Percentiles rank a stretch among this genome's conserved stretches.
Evolutionary conservation across 2,797 vertebrate species (phyloP).

Genomic region (Botia almorhae): DNA sequence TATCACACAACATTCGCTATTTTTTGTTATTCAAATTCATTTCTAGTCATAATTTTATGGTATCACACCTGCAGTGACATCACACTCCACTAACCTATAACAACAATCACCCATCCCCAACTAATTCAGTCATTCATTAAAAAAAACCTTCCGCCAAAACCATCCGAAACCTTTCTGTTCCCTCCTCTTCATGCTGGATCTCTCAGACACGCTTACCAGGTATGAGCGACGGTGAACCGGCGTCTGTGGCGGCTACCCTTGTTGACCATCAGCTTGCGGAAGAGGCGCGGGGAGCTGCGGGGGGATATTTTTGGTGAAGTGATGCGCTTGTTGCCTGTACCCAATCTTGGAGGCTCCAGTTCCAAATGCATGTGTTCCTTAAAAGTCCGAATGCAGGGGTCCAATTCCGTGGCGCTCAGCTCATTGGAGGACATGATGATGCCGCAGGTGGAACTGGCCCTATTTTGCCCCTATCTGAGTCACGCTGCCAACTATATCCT

Average conservation of each 20-base stretch:
- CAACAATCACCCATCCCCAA: slow-evolving; percentile 13
- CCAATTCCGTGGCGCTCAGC: slow-evolving; percentile 82
- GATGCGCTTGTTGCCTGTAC: slow-evolving; percentile 80
- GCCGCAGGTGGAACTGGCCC: slow-evolving; percentile 30
- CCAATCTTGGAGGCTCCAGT: slow-evolving; percentile 89
- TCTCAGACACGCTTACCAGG: slow-evolving; percentile 86
- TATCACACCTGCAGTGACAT: slow-evolving; percentile 11
- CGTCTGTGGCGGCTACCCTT: slow-evolving; percentile 96
- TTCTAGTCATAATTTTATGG: not conserved
- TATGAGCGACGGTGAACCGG: slow-evolving; percentile 97
- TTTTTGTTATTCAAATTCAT: not conserved
- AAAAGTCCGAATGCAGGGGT: slow-evolving; percentile 94
- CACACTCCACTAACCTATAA: not conserved
- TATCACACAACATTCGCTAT: not conserved
- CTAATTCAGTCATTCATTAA: slow-evolving; percentile 19
- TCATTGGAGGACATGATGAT: slow-evolving; percentile 88
- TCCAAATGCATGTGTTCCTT: slow-evolving; percentile 99
- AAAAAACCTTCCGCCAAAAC: not conserved
- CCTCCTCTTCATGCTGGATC: slow-evolving; percentile 63
- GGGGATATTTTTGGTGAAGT: slow-evolving; percentile 96
- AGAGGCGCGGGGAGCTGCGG: slow-evolving; percentile 93
- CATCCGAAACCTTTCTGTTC: not conserved
- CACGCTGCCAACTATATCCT: slow-evolving; percentile 44
- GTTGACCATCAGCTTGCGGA: slow-evolving; percentile 97
- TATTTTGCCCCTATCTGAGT: slow-evolving; percentile 29